These are phyloP conservation scores for Ailurus styani DNA, from an alignment of 2,113 vertebrate species.

Conservation along the genomic window DNA sequence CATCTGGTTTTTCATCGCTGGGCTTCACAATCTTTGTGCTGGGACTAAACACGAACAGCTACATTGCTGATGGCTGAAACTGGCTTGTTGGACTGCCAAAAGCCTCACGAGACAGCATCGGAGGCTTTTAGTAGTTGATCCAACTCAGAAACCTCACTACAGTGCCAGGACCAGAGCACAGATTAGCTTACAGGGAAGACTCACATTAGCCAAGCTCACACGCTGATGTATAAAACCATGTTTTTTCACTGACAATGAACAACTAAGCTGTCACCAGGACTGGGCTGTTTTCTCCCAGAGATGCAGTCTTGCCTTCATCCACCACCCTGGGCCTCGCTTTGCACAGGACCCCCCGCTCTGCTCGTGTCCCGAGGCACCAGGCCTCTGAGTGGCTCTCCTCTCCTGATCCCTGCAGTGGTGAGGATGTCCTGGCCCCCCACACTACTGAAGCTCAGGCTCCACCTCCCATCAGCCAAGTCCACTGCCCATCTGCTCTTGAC, in stretches of 20 bases:
- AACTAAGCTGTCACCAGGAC: neutral
- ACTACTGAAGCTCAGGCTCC: neutral
- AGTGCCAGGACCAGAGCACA: neutral
- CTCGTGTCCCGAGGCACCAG: neutral
- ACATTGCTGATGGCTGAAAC: neutral
- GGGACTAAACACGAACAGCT: constrained; percentile 90
- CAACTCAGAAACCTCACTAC: neutral
- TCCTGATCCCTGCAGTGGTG: neutral
- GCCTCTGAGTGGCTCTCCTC: neutral
- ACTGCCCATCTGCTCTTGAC: neutral
- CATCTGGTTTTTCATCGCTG: constrained; percentile 91
- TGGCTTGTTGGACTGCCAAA: neutral
- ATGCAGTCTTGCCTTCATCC: neutral
- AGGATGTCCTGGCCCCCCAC: neutral
- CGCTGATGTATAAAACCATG: neutral
- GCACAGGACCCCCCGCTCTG: neutral
- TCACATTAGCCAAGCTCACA: neutral
- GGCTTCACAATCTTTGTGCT: constrained; percentile 93
- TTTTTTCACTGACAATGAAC: neutral
- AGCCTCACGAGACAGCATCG: neutral
- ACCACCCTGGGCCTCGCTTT: neutral
- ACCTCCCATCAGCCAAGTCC: neutral
- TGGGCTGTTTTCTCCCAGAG: neutral
- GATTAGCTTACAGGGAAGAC: neutral
- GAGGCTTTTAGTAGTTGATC: neutral